Evolutionary conservation across 2,113 vertebrate genomes (phyloP), one percentile per base, ranked within the genome.

Genomic region (Dolichallabes microphthalmus): DNA sequence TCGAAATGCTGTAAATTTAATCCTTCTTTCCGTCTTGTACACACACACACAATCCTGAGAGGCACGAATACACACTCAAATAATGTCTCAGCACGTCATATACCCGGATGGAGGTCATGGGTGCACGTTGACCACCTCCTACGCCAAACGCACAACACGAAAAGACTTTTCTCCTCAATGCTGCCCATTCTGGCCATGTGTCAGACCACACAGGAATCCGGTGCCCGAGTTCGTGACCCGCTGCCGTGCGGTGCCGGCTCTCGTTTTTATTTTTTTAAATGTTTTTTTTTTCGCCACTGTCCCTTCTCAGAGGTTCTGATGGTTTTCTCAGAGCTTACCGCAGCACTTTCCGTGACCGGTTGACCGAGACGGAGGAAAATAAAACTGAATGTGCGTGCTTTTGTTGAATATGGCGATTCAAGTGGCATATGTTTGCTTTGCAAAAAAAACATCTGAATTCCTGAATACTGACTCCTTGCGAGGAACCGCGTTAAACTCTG

Each of bases 301-400:
- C 14, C 2, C 30, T 30, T 81, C 60, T 32, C 22, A 13, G 60
- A 77, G 60, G 50, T 81, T 50, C 71, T 87, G 86, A 87, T 87
- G 86, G 79, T 25, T 87, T 87, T 87, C 83, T 87, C 83, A 87
- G 86, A 81, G 80, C 69, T 75, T 20, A 76, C 69, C 79, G 5
- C 69, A 63, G 69, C 50, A 12, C 85, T 53, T 82, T 86, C 69
- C 71, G 80, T 86, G 85, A 86, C 69, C 71, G 17, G 79, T 50
- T 10, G 45, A 66, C 27, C 25, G 69, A 64, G 69, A 66, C 27
- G 25, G 63, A 53, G 27, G 53, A 84, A 86, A 86, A 82, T 52
- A 86, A 52, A 66, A 64, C 78, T 58, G 19, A 86, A 55, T 63
- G 84, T 82, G 78, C 78, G 85, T 86, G 78, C 68, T 27, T 71